These are phyloP conservation scores for Pseudois nayaur DNA, from an alignment of 2,113 vertebrate species.

Conservation along the genomic window DNA sequence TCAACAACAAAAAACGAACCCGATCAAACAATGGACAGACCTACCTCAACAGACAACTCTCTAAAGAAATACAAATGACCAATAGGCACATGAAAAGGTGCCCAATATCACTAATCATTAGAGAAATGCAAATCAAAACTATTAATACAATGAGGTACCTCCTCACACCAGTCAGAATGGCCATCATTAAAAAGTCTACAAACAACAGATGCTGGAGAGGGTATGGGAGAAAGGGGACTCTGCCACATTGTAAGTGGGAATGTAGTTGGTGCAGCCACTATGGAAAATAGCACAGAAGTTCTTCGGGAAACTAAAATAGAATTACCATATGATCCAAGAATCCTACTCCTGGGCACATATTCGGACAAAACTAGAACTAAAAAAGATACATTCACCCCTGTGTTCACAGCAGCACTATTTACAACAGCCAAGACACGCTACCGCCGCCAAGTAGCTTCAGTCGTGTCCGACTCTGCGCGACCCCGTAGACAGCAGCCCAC, in stretches of 20 bases:
- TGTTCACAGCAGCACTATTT: neutral
- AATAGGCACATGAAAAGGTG: neutral
- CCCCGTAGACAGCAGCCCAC: neutral
- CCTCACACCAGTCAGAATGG: neutral
- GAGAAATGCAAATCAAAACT: neutral
- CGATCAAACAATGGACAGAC: neutral
- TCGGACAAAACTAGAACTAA: neutral
- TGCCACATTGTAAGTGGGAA: neutral
- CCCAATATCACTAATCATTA: neutral
- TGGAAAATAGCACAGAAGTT: neutral
- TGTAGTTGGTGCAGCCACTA: neutral
- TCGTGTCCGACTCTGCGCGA: accelerated
- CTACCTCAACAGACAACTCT: neutral
- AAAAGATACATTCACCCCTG: neutral
- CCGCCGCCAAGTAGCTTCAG: accelerated
- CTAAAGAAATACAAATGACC: neutral
- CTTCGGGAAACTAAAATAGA: neutral
- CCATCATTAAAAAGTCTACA: neutral
- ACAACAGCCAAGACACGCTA: neutral
- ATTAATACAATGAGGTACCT: neutral
- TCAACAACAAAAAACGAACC: neutral
- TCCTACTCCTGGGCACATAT: neutral
- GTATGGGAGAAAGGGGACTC: neutral
- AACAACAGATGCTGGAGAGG: neutral
- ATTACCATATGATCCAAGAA: neutral